phyloP scores from a whole-genome alignment of 2,797 vertebrate genomes.

The Phoxinus dragarum region DNA sequence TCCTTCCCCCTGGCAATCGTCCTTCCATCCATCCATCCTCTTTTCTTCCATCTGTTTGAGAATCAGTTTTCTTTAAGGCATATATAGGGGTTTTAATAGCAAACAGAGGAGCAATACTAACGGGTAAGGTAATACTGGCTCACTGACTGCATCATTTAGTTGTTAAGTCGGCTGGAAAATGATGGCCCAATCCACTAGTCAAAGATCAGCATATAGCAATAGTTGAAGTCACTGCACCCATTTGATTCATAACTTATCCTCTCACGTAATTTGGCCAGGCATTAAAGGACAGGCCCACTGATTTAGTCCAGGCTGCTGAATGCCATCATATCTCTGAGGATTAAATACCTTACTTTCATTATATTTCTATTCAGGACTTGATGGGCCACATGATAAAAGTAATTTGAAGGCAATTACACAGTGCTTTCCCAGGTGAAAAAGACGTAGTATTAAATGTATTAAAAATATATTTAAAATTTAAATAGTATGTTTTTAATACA shows the following conservation, averaged over 20 bases:
- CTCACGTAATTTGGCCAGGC: constrained; percentile 31
- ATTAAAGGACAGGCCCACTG: constrained; percentile 33
- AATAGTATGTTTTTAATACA: too few species aligned
- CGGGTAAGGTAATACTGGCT: neutral
- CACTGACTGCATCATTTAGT: constrained; percentile 4
- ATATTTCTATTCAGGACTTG: constrained; percentile 42
- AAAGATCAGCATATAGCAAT: constrained; percentile 13
- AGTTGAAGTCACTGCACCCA: constrained; percentile 17
- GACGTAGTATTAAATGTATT: too few species aligned
- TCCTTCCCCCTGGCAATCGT: neutral
- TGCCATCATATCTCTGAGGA: constrained; percentile 39
- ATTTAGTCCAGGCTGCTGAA: constrained; percentile 33
- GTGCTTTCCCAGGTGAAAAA: too few species aligned
- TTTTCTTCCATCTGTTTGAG: neutral
- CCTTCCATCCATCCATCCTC: neutral
- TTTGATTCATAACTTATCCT: constrained; percentile 35
- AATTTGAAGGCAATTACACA: constrained; percentile 49
- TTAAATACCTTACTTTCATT: constrained; percentile 50
- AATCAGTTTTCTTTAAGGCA: neutral
- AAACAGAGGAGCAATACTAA: neutral
- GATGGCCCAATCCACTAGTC: constrained; percentile 23
- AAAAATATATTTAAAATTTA: too few species aligned
- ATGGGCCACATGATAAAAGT: constrained; percentile 38
- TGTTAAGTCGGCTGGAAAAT: constrained; percentile 11
- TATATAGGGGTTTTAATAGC: neutral